These are phyloP conservation scores for Prenolepis imparis DNA, from an alignment of 2,888 invertebrate species.

Conservation along the genomic window DNA sequence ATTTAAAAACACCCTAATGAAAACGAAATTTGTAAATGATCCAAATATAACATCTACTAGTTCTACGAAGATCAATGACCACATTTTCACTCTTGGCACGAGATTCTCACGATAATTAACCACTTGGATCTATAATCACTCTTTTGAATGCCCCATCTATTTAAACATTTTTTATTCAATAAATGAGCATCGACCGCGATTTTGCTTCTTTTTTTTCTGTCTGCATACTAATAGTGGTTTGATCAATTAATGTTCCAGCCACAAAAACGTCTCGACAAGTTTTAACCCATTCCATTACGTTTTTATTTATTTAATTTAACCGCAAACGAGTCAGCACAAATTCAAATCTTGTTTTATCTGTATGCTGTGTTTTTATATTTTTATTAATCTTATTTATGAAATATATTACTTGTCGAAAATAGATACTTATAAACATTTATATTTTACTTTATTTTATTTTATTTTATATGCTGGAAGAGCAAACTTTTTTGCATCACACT, in stretches of 20 bases:
- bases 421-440: neutral
- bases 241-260: constrained; percentile 21
- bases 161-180: constrained; percentile 38
- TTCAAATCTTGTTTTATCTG: neutral
- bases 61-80: constrained; percentile 40
- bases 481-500: neutral
- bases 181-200: constrained; percentile 21
- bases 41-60: neutral
- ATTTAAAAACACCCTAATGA: neutral
- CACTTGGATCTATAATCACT: constrained; percentile 21
- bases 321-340: neutral
- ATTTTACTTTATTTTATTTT: neutral
- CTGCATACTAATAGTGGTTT: neutral
- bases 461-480: neutral
- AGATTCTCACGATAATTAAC: constrained; percentile 51
- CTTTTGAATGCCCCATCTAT: constrained; percentile 12
- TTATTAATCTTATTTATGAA: neutral
- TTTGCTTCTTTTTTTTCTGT: constrained; percentile 35
- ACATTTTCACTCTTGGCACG: constrained; percentile 9
- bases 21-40: neutral
- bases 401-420: neutral
- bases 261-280: constrained; percentile 2
- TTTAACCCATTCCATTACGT: neutral
- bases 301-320: constrained; percentile 5
- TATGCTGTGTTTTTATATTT: neutral